phyloP scores from a whole-genome alignment of 2,113 vertebrate genomes.

The Catharus bicknelli region DNA sequence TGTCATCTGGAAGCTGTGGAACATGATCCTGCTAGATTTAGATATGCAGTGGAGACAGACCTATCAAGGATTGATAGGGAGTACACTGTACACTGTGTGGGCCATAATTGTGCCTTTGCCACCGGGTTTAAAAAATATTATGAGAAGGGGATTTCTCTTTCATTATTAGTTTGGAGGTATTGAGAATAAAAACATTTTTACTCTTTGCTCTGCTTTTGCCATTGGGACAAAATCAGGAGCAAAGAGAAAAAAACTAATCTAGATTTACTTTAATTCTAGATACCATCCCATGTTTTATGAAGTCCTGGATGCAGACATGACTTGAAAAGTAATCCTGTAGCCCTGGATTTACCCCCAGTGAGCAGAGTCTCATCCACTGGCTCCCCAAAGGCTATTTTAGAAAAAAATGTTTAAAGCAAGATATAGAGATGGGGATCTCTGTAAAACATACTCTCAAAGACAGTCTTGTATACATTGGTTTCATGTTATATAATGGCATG shows the following conservation, averaged over 20 bases:
- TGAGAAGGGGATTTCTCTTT: neutral
- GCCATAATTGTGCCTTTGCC: neutral
- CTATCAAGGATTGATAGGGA: neutral
- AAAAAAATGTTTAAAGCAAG: slow-evolving; percentile 19
- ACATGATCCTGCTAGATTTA: neutral
- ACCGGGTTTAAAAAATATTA: neutral
- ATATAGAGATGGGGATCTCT: neutral
- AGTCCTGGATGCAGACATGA: neutral
- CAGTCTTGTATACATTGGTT: slow-evolving; percentile 38
- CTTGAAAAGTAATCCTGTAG: neutral
- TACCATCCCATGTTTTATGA: neutral
- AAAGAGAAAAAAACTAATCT: neutral
- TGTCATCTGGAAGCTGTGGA: neutral
- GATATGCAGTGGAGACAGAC: neutral
- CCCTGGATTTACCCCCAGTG: neutral
- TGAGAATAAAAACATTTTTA: neutral
- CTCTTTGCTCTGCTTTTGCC: neutral
- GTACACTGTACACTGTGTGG: too few relatives aligned
- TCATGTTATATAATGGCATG: slow-evolving; percentile 60
- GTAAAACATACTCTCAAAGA: slow-evolving; percentile 33
- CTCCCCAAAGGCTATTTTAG: slow-evolving; percentile 16
- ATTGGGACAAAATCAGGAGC: neutral
- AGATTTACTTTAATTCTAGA: neutral
- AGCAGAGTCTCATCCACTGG: neutral
- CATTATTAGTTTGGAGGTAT: neutral